Evolutionary conservation across 1,140 invertebrate species (phyloP).

Genomic region (Apolygus lucorum): DNA sequence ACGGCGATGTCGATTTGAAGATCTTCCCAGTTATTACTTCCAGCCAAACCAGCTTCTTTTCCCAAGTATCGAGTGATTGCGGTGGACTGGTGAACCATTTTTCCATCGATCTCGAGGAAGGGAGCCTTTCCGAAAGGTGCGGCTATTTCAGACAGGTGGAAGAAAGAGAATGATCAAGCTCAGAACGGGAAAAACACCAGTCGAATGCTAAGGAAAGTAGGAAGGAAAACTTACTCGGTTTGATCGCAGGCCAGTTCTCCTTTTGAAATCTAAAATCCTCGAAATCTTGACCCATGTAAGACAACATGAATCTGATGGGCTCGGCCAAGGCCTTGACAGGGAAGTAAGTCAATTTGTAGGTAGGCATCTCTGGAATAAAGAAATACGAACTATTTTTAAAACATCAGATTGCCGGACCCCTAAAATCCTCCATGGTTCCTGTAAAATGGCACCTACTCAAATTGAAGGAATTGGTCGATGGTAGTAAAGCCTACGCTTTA

Average conservation of each 20-base stretch:
- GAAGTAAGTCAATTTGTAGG: conserved; percentile 56
- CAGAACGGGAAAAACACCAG: not conserved
- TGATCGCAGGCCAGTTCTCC: conserved; percentile 45
- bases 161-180: not conserved
- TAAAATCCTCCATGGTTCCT: no score
- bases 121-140: conserved; percentile 48
- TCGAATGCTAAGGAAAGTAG: not conserved
- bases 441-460: no score
- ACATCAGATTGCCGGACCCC: no score
- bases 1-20: conserved; percentile 42
- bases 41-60: conserved; percentile 43
- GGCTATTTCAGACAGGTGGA: no score
- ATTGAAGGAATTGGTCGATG: no score
- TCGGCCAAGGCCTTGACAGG: conserved; percentile 57
- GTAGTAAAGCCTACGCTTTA: no score
- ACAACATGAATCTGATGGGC: conserved; percentile 55
- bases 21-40: conserved; percentile 48
- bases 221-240: conserved; percentile 40
- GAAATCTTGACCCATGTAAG: conserved; percentile 52
- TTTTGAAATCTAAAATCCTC: conserved; percentile 51
- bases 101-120: conserved; percentile 47
- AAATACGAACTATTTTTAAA: not conserved
- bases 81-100: conserved; percentile 42
- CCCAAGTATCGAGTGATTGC: conserved; percentile 49
- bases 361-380: conserved; percentile 21